phyloP scores from a whole-genome alignment of 2,113 vertebrate species.

The Speoplatyrhinus poulsoni region DNA sequence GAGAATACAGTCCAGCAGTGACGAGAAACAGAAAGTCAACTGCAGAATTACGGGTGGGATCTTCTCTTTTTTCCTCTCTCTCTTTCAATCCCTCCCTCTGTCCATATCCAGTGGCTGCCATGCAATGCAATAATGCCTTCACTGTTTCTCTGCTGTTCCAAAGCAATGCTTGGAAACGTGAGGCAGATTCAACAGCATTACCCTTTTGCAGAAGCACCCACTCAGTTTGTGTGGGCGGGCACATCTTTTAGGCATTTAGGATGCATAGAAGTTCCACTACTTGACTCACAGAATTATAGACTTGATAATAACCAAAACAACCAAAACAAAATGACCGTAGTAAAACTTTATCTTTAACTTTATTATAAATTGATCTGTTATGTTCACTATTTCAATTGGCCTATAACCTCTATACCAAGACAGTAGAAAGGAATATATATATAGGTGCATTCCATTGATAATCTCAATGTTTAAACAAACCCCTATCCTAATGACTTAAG shows the following conservation, averaged over 20 bases:
- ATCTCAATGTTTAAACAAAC: neutral
- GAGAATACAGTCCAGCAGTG: constrained; percentile 34
- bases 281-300: too few species aligned
- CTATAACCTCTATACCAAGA: too few species aligned
- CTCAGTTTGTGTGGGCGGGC: constrained; percentile 54
- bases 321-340: too few species aligned
- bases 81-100: constrained; percentile 42
- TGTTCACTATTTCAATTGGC: too few species aligned
- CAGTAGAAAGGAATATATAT: neutral
- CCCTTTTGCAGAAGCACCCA: constrained; percentile 84
- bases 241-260: constrained; percentile 57
- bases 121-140: constrained; percentile 76
- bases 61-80: constrained; percentile 29
- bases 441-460: too few species aligned
- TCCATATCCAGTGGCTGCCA: constrained; percentile 68
- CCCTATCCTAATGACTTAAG: constrained; percentile 1
- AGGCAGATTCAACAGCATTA: constrained; percentile 83
- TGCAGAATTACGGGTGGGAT: constrained; percentile 55
- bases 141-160: constrained; percentile 67
- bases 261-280: constrained; percentile 43
- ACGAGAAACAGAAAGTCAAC: constrained; percentile 48
- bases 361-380: neutral
- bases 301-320: too few species aligned
- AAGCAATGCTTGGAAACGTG: constrained; percentile 81
- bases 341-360: neutral